Evolutionary conservation across 2,888 invertebrate species (phyloP).

Genomic region (Andrena marginata): DNA sequence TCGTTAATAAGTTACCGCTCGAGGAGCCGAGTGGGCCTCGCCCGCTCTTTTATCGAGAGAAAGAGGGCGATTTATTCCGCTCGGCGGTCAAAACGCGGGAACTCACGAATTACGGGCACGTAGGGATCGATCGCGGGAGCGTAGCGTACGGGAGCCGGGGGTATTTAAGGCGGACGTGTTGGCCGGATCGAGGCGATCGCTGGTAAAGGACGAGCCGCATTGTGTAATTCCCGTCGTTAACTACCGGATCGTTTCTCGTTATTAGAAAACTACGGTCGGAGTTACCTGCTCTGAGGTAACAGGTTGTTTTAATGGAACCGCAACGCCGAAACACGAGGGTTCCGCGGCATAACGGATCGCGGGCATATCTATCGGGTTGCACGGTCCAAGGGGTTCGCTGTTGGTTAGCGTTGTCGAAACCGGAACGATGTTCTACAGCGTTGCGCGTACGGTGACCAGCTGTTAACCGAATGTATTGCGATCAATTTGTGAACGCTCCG

Average conservation of each 20-base stretch:
- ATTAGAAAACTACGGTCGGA: conserved; percentile 56
- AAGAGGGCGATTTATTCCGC: background rate
- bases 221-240: conserved; percentile 57
- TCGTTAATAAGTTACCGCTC: conserved; percentile 1
- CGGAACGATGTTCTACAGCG: conserved; percentile 59
- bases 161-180: conserved; percentile 2
- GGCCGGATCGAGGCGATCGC: conserved; percentile 20
- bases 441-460: conserved; percentile 51
- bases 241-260: conserved; percentile 56
- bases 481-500: conserved; percentile 58
- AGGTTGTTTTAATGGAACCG: conserved; percentile 77
- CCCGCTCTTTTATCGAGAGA: background rate
- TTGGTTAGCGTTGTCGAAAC: conserved; percentile 67
- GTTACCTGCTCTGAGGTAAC: conserved; percentile 69
- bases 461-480: conserved; percentile 64
- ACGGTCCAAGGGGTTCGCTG: conserved; percentile 55
- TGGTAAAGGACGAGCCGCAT: background rate
- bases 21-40: background rate
- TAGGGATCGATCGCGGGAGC: background rate
- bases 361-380: conserved; percentile 62
- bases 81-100: background rate
- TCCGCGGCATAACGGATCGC: conserved; percentile 62
- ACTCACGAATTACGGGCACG: background rate
- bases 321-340: conserved; percentile 71
- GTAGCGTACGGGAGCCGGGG: background rate